Base-by-base conservation (phyloP, 2,113 vertebrate genomes). In the Lamprologus speciosus region DNA sequence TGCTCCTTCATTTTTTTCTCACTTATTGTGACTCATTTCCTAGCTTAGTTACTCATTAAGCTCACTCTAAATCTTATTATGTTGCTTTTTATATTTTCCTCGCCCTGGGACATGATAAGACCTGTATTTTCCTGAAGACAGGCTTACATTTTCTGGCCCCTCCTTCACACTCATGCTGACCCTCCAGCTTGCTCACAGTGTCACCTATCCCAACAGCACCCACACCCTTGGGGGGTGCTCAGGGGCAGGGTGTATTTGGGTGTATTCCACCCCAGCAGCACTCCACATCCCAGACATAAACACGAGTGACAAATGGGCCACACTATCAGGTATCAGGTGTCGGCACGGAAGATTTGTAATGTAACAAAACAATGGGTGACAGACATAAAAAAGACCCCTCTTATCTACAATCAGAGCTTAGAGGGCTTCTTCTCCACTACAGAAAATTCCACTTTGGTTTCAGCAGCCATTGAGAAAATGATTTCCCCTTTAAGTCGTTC, bases 251-350 rank as follows among this genome's bases (percentile, higher is more conserved):
- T 26, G 55, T 60, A 50, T 86, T 86, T 80, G 82, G 45, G 80
- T 37, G 55, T 60, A 53, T 86, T 87, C 81, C 80, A 85, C 88
- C 70, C 83, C 55, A 21, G 84, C 83, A 91, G 88, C 89, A 60
- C 87, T 91, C 79, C 58, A 54, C 86, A 87, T 92, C 90, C 91
- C 92, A 95, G 93, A 96, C 87, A 63, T 94, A 95, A 96, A 95
- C 95, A 96, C 7, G 26, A 82, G 80, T 94, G 93, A 96, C 94
- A 95, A 96, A 96, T 95, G 93, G 87, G 86, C 85, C 51, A n/a
- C 40, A 88, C 87, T 94, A 92, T 92, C 92, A 88, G 82, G 84
- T 96, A 90, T 95, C 94, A 93, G 88, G 93, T 96, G 93, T 96
- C 70, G 40, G 75, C 83, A 42, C 37, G 45, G 91, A 94, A 92